Conservation (phyloP, 1,140 invertebrate genomes). For the Maconellicoccus hirsutus region DNA sequence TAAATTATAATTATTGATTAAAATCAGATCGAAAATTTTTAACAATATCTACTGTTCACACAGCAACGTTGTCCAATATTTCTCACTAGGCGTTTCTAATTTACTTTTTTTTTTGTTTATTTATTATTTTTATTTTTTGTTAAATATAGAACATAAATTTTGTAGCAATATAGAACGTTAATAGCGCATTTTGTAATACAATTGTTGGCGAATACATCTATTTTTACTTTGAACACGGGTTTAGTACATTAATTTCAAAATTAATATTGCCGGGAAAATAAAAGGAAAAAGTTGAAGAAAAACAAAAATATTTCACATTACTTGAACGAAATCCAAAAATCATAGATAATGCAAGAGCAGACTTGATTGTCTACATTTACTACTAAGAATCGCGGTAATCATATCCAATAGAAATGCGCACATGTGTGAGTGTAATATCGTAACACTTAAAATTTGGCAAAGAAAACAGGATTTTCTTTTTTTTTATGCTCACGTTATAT, state of each 20-base stretch:
- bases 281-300: constrained; percentile 12
- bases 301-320: constrained; percentile 17
- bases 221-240: constrained; percentile 12
- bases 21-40: too few species aligned
- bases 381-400: not conserved
- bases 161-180: constrained; percentile 6
- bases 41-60: too few species aligned
- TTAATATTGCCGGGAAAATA: constrained; percentile 11
- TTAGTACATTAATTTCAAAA: constrained; percentile 16
- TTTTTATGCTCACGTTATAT: not conserved
- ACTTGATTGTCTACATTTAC: constrained; percentile 12
- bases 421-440: constrained; percentile 22
- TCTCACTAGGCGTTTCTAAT: too few species aligned
- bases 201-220: not conserved
- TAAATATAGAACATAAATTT: constrained; percentile 9
- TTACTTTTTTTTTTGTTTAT: too few species aligned
- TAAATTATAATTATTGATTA: too few species aligned
- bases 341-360: constrained; percentile 13
- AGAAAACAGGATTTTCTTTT: constrained; percentile 6
- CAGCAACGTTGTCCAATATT: too few species aligned
- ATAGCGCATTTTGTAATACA: not conserved
- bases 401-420: constrained; percentile 13
- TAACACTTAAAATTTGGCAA: constrained; percentile 21
- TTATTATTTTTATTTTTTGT: too few species aligned
- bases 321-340: constrained; percentile 19